phyloP scores from a whole-genome alignment of 2,888 invertebrate genomes.

The Watsonalla cultraria region DNA sequence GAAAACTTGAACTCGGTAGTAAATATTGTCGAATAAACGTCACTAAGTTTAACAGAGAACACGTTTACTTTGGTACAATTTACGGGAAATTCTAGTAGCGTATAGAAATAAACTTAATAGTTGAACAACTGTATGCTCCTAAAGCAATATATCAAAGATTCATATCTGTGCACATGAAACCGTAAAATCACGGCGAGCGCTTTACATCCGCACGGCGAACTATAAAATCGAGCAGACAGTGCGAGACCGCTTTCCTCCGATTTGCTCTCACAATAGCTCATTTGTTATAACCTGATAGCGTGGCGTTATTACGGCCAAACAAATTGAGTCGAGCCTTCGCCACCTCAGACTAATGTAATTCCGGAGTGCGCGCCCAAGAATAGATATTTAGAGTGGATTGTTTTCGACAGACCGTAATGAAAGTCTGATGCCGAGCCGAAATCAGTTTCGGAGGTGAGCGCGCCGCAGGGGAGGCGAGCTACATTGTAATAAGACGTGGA shows the following conservation, averaged over 20 bases:
- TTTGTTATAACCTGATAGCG: slow-evolving; percentile 77
- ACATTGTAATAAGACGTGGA: slow-evolving; percentile 77
- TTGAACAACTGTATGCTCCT: neutral
- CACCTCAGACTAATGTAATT: slow-evolving; percentile 80
- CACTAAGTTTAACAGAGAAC: too few relatives aligned
- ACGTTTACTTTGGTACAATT: too few relatives aligned
- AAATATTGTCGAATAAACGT: neutral
- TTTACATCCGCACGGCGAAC: slow-evolving; percentile 24
- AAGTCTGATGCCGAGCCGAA: slow-evolving; percentile 75
- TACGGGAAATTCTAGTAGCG: neutral
- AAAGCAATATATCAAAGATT: slow-evolving; percentile 3
- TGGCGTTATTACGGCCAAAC: slow-evolving; percentile 75
- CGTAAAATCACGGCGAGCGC: slow-evolving; percentile 25
- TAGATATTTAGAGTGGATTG: slow-evolving; percentile 79
- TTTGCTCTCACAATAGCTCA: slow-evolving; percentile 75
- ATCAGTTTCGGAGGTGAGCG: slow-evolving; percentile 75
- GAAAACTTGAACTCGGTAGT: neutral
- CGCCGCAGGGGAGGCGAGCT: slow-evolving; percentile 73
- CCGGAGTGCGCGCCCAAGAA: slow-evolving; percentile 75
- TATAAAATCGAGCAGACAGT: slow-evolving; percentile 65
- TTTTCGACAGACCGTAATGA: slow-evolving; percentile 80
- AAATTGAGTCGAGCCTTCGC: slow-evolving; percentile 79
- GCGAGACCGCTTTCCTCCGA: slow-evolving; percentile 68
- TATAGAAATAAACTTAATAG: neutral
- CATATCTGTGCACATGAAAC: slow-evolving; percentile 2